These are phyloP conservation scores for Chrysomela aeneicollis DNA, from an alignment of 2,888 invertebrate genomes.

Conservation along the genomic window DNA sequence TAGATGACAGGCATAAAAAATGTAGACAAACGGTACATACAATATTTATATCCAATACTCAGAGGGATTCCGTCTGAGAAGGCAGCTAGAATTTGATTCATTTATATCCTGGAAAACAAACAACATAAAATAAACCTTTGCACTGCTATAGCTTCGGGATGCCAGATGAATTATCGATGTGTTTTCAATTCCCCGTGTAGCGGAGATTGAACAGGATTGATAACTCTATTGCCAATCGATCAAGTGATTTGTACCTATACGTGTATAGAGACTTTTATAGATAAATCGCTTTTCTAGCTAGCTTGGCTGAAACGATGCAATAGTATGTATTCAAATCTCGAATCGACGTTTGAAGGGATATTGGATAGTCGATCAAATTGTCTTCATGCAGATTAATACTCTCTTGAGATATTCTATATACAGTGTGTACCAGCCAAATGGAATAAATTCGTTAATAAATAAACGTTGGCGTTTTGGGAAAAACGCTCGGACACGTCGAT, in stretches of 20 bases:
- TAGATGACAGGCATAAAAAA: too few species aligned
- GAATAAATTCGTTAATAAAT: too few species aligned
- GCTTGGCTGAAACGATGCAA: neutral
- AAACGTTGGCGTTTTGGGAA: too few species aligned
- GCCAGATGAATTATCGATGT: conserved; percentile 1
- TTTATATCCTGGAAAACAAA: neutral
- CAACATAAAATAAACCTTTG: neutral
- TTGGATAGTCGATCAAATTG: too few species aligned
- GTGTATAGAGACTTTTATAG: neutral
- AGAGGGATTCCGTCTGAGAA: neutral
- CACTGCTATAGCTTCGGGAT: neutral
- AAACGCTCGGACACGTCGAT: too few species aligned
- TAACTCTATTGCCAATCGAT: neutral
- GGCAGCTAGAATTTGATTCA: neutral
- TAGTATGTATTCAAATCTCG: too few species aligned
- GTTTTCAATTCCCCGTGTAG: neutral
- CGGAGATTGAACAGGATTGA: neutral
- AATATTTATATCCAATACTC: neutral
- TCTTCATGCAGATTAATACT: too few species aligned
- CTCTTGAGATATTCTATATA: too few species aligned
- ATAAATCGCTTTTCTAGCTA: neutral
- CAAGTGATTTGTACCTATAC: neutral
- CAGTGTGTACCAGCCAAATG: too few species aligned
- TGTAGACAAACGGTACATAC: too few species aligned
- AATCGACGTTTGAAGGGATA: too few species aligned